Percentiles rank a stretch among this genome's conserved stretches.
Conservation (phyloP, 2,888 invertebrate genomes). For the Micropterix aruncella region DNA sequence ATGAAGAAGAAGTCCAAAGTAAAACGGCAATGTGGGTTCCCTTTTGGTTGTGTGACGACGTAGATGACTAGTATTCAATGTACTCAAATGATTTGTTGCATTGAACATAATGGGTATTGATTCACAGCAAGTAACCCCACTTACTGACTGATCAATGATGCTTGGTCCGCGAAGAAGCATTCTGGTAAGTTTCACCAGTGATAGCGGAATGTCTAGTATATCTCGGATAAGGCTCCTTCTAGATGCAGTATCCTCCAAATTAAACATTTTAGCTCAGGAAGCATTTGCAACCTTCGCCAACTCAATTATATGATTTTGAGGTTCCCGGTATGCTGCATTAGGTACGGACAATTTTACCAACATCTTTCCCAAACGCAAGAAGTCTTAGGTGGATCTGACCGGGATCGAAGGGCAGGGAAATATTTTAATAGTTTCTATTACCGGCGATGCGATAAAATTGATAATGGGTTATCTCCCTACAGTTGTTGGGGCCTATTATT, state of each 20-base stretch:
- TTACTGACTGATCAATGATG: conserved; percentile 4
- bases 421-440: too few species aligned
- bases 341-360: too few species aligned
- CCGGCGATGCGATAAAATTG: too few species aligned
- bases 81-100: conserved; percentile 5
- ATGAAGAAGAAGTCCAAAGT: conserved; percentile 3
- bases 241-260: conserved; percentile 5
- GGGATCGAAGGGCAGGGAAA: too few species aligned
- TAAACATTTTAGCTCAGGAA: conserved; percentile 5
- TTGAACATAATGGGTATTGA: conserved; percentile 5
- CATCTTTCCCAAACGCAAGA: too few species aligned
- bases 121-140: conserved; percentile 4
- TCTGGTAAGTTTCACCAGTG: conserved; percentile 6
- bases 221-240: conserved; percentile 5
- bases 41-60: conserved; percentile 3
- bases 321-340: conserved; percentile 4
- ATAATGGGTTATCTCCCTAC: too few species aligned
- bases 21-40: conserved; percentile 3
- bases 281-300: conserved; percentile 6
- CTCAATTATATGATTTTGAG: conserved; percentile 4
- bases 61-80: too few species aligned
- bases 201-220: conserved; percentile 6
- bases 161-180: conserved; percentile 8
- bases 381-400: too few species aligned
- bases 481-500: too few species aligned